phyloP scores from a whole-genome alignment of 2,797 vertebrate genomes.

The Forpus xanthops region DNA sequence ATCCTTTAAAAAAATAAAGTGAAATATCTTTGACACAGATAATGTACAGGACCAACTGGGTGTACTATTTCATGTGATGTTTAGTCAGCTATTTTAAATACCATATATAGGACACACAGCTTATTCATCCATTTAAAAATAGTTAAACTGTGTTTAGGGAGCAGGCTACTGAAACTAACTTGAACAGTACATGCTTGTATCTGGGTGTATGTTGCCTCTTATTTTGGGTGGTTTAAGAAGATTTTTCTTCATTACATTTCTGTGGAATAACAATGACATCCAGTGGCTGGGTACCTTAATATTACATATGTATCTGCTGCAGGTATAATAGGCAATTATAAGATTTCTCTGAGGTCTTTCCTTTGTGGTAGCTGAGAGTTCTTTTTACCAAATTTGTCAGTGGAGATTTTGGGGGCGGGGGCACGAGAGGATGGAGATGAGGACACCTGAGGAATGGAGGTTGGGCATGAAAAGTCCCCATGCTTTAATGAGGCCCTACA shows the following conservation, averaged over 20 bases:
- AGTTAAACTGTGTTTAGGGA: slow-evolving; percentile 18
- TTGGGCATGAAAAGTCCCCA: neutral
- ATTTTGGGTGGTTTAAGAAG: neutral
- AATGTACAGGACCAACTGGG: neutral
- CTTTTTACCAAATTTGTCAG: neutral
- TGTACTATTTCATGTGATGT: slow-evolving; percentile 6
- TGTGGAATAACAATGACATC: slow-evolving; percentile 67
- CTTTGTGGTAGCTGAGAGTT: neutral
- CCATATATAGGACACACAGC: slow-evolving; percentile 15
- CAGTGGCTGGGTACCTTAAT: slow-evolving; percentile 59
- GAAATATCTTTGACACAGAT: neutral
- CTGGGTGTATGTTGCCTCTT: neutral
- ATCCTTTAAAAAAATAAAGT: neutral
- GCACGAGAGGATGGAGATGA: neutral
- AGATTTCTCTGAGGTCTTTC: neutral
- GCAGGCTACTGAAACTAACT: neutral
- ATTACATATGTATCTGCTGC: neutral
- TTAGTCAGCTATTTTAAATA: slow-evolving; percentile 54
- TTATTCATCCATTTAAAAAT: slow-evolving; percentile 57
- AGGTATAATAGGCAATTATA: neutral
- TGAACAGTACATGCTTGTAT: neutral
- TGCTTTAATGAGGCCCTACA: neutral
- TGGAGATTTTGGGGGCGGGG: neutral
- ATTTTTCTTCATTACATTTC: slow-evolving; percentile 1
- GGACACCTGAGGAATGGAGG: neutral